Conservation (phyloP, 2,888 invertebrate genomes). For the Stenodema calcarata region DNA sequence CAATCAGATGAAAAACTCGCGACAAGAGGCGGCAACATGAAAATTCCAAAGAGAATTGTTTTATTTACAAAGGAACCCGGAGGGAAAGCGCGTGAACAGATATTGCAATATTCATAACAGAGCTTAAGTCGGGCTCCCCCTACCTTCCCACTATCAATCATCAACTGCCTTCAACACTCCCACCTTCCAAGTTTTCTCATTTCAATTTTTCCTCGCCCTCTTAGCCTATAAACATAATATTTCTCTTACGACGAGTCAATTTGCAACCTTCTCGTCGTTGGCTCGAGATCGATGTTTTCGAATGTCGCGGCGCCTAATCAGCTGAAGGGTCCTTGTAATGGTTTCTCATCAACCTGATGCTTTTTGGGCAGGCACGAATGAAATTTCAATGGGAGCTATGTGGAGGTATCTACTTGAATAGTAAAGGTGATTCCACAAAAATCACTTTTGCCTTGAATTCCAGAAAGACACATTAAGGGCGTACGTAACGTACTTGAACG, state of each 20-base stretch:
- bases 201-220: constrained; percentile 38
- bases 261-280: neutral
- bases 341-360: too few relatives aligned
- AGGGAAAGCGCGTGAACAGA: constrained; percentile 5
- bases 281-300: neutral
- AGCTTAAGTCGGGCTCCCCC: neutral
- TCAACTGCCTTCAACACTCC: constrained; percentile 36
- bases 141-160: constrained; percentile 28
- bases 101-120: constrained; percentile 13
- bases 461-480: too few relatives aligned
- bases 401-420: too few relatives aligned
- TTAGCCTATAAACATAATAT: constrained; percentile 24
- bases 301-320: neutral
- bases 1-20: constrained; percentile 2
- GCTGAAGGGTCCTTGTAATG: too few relatives aligned
- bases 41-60: constrained; percentile 7
- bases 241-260: neutral
- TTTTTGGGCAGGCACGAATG: too few relatives aligned
- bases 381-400: too few relatives aligned
- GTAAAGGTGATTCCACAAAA: too few relatives aligned
- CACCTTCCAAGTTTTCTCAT: constrained; percentile 29
- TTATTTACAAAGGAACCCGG: neutral
- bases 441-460: too few relatives aligned
- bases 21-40: neutral
- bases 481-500: too few relatives aligned